Base-by-base conservation (phyloP, 2,888 invertebrate species). In the Ennomos erosarius region DNA sequence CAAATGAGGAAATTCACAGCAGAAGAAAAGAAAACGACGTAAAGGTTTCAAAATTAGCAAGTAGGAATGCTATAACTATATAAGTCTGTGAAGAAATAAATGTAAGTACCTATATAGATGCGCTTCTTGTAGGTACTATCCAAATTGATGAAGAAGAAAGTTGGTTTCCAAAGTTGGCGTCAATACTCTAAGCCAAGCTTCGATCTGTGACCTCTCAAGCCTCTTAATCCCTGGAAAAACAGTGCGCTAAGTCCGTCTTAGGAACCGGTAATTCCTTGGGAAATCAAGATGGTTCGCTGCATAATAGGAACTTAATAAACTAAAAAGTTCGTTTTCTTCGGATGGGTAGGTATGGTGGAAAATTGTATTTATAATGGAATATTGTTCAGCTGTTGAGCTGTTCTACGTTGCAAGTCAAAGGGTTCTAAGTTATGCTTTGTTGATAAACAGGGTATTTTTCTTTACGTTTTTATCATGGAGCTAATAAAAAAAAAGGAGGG, bases 211-310 rank as follows among this genome's bases (percentile, higher is more conserved):
- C 36, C 45, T 12, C 48, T 59, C 3, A 26, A 42, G 35, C 39
- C 44, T 44, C 49, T 59, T 50, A 59, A 54, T 54, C 59, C 40
- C 37, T 37, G 42, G 34, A 54, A 49, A 59, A 54, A 54, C 50
- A 59, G 42, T 39, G 10, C 10, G 13, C 35, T 40, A 53, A 54
- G 39, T n/a, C 44, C 35, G 45, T 33, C 39, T 34, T 13, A 49
- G 40, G 10, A 35, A 12, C 43, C 43, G 40, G 47, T 58, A 53
- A 48, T 48, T 43, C 49, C 16, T 39, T 12, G 42, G 46, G 16
- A 35, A 50, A 10, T 33, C 45, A 13, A 50, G 37, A 49, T 44
- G 46, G 42, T 46, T 50, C 54, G 37, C 36, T 43, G 44, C 50
- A 54, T 59, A 59, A 16, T 10, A 45, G 11, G 39, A 50, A 37